phyloP scores from a whole-genome alignment of 2,797 vertebrate species.

The Chaetophractus vellerosus region DNA sequence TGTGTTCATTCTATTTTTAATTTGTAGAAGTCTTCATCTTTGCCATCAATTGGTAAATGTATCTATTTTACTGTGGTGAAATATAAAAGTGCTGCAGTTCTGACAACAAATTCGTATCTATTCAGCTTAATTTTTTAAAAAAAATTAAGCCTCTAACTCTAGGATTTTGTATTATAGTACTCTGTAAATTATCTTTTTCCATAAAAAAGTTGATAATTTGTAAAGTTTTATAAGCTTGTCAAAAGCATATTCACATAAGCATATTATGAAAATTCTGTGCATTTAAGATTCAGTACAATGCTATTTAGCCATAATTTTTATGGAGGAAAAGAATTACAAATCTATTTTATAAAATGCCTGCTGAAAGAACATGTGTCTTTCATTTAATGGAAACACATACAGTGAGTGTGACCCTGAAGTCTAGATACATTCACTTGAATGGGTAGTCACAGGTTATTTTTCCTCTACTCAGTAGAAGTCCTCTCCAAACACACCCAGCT shows the following conservation, averaged over 20 bases:
- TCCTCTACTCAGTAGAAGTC: not conserved
- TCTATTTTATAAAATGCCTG: constrained; percentile 15
- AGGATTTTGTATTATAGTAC: not conserved
- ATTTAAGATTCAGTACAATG: not conserved
- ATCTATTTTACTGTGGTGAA: not conserved
- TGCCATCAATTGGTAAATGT: not conserved
- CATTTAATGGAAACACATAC: not conserved
- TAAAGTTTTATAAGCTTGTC: not conserved
- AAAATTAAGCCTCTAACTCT: not conserved
- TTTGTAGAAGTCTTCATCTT: not conserved
- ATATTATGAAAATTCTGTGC: not conserved
- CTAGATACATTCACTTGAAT: not conserved
- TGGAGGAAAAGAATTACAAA: not conserved
- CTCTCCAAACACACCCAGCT: not conserved
- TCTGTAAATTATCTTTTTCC: not conserved
- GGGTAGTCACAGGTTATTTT: not conserved
- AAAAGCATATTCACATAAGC: not conserved
- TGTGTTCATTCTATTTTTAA: not conserved
- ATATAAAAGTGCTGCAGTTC: not conserved
- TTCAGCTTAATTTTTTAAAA: not conserved
- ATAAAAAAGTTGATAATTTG: not conserved
- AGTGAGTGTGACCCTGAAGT: not conserved
- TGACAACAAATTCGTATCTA: not conserved
- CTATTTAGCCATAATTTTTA: not conserved
- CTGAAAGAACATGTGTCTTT: not conserved